These are phyloP conservation scores for Clostera curtula DNA, from an alignment of 2,888 invertebrate species.

Conservation along the genomic window DNA sequence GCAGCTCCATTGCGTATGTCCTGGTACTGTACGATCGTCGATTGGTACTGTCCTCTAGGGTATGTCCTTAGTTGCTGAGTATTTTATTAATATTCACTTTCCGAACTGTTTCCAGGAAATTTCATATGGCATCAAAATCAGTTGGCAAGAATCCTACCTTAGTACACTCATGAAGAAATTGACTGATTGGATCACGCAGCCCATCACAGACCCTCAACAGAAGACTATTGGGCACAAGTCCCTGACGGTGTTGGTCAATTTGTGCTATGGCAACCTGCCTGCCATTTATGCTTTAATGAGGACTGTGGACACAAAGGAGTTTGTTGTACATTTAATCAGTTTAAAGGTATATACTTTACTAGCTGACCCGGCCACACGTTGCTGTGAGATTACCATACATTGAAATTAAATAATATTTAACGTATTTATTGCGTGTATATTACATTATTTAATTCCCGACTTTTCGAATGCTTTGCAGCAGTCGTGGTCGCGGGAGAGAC, in stretches of 20 bases:
- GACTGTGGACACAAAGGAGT: slow-evolving; percentile 80
- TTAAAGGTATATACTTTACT: slow-evolving; percentile 76
- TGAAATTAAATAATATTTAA: no score
- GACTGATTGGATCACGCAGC: slow-evolving; percentile 77
- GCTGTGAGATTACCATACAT: no score
- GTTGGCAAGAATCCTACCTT: slow-evolving; percentile 87
- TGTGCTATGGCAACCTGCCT: slow-evolving; percentile 86
- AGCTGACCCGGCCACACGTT: no score
- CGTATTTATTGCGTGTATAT: no score
- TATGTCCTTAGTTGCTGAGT: no score
- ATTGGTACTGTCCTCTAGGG: no score
- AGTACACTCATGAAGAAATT: slow-evolving; percentile 79
- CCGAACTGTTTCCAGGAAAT: slow-evolving; percentile 74
- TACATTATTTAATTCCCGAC: no score
- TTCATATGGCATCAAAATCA: slow-evolving; percentile 85
- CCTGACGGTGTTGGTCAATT: slow-evolving; percentile 83
- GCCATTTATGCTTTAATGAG: slow-evolving; percentile 83
- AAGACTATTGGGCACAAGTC: slow-evolving; percentile 64
- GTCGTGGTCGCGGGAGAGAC: no score
- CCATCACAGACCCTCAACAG: slow-evolving; percentile 56
- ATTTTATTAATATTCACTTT: no score
- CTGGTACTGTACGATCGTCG: no score
- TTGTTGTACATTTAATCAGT: slow-evolving; percentile 76
- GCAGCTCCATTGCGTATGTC: no score
- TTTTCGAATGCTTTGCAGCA: no score